Evolutionary conservation across 2,888 invertebrate species (phyloP).

Genomic region (Drosophila leonis): DNA sequence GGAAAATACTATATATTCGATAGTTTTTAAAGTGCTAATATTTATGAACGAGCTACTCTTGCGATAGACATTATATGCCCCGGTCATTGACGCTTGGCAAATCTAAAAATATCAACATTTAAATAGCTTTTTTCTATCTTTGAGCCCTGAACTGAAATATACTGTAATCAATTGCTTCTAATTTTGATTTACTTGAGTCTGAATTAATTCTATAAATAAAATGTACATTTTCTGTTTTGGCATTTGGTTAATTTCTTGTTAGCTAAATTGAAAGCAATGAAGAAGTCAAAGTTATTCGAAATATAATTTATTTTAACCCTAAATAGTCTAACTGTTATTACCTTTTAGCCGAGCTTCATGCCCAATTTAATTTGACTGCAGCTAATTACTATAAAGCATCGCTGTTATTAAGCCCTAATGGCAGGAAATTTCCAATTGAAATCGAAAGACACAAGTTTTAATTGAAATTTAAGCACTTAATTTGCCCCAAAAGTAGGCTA

Average conservation of each 20-base stretch:
- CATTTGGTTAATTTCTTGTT: not conserved
- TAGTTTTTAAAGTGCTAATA: too few relatives aligned
- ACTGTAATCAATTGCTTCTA: not conserved
- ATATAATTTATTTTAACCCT: slow-evolving; percentile 6
- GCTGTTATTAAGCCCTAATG: slow-evolving; percentile 65
- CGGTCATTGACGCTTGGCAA: too few relatives aligned
- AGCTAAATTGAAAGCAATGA: not conserved
- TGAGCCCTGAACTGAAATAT: not conserved
- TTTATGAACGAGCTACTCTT: too few relatives aligned
- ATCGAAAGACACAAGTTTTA: slow-evolving; percentile 65
- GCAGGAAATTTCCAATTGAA: slow-evolving; percentile 38
- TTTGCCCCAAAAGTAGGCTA: slow-evolving; percentile 41
- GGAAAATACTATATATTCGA: too few relatives aligned
- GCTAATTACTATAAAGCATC: slow-evolving; percentile 71
- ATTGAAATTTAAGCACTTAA: slow-evolving; percentile 82
- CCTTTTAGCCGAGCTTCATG: slow-evolving; percentile 10
- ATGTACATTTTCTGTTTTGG: not conserved
- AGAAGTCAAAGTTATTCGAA: not conserved
- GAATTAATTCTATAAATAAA: not conserved
- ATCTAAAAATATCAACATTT: not conserved
- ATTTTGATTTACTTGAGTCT: not conserved
- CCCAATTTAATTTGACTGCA: slow-evolving; percentile 57
- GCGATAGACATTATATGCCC: too few relatives aligned
- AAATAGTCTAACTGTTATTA: slow-evolving; percentile 11
- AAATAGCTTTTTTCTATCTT: not conserved